A percentile compares a stretch with the other conserved stretches of the same genome.
Evolutionary conservation across 2,888 invertebrate genomes (phyloP).

Genomic region (Limnephilus rhombicus): DNA sequence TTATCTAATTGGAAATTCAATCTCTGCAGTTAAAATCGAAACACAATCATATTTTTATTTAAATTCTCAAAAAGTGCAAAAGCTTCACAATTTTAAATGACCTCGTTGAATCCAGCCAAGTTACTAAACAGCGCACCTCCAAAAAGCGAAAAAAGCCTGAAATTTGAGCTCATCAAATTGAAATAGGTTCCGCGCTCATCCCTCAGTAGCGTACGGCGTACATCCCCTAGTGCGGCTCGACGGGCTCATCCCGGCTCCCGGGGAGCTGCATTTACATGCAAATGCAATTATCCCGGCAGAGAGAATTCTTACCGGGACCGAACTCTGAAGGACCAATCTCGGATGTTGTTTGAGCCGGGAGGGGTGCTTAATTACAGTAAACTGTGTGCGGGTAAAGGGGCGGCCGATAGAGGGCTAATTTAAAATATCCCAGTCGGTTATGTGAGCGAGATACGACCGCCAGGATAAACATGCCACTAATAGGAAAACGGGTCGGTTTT

Average conservation of each 20-base stretch:
- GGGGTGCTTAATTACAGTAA: conserved; percentile 23
- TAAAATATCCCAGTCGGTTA: not conserved
- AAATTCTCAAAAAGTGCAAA: not conserved
- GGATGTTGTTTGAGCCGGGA: conserved; percentile 1
- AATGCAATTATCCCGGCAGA: conserved; percentile 41
- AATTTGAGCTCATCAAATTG: conserved; percentile 7
- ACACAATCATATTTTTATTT: not conserved
- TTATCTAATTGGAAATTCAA: not conserved
- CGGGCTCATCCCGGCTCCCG: conserved; percentile 22
- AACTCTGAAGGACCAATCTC: conserved; percentile 9
- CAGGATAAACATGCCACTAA: not conserved
- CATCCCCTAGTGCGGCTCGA: conserved; percentile 1
- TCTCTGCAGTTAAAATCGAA: not conserved
- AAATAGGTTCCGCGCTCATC: conserved; percentile 11
- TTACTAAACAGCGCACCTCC: not conserved
- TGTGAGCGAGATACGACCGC: not conserved
- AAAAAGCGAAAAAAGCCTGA: not conserved
- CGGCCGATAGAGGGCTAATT: not conserved
- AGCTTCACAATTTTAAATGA: not conserved
- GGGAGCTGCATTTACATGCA: conserved; percentile 37
- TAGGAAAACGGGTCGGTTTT: not conserved
- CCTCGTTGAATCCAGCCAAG: not conserved
- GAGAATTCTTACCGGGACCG: conserved; percentile 25
- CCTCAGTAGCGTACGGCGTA: not conserved
- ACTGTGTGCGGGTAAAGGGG: not conserved